Percentiles rank a stretch among this genome's conserved stretches.
Conservation (phyloP, 2,113 vertebrate species). For the Anguilla japonica region DNA sequence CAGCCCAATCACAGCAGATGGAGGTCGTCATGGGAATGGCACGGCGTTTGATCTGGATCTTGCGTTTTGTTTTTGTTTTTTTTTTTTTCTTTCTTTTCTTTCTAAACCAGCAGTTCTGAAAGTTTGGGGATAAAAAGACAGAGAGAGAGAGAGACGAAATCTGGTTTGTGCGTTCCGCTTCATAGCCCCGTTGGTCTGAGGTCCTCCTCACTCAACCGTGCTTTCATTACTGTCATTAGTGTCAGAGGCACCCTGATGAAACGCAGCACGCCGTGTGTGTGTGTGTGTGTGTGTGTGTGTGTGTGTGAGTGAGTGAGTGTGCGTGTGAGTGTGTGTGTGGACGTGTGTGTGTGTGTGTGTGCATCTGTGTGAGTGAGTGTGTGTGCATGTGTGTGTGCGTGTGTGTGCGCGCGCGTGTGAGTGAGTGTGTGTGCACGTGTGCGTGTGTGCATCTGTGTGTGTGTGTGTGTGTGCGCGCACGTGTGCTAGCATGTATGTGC, state of each 20-base stretch:
- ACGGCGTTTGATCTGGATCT: conserved; percentile 42
- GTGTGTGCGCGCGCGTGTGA: neutral
- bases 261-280: conserved; percentile 23
- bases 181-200: conserved; percentile 10
- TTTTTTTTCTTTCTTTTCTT: conserved; percentile 34
- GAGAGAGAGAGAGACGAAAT: neutral
- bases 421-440: conserved; percentile 26
- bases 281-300: conserved; percentile 5
- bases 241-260: neutral
- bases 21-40: conserved; percentile 31
- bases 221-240: neutral
- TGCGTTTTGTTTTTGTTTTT: neutral
- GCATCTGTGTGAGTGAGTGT: neutral
- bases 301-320: neutral
- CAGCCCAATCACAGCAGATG: conserved; percentile 58
- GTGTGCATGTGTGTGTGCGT: neutral
- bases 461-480: conserved; percentile 25
- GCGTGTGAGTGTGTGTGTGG: neutral
- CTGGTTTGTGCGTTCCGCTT: conserved; percentile 33
- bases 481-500: conserved; percentile 20
- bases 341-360: neutral
- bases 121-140: conserved; percentile 26
- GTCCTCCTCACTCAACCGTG: neutral
- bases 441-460: conserved; percentile 20
- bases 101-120: conserved; percentile 37